A percentile compares a stretch with the other conserved stretches of the same genome.
Evolutionary conservation across 1,140 invertebrate species (phyloP).

Genomic region (Drosophila arawakana): DNA sequence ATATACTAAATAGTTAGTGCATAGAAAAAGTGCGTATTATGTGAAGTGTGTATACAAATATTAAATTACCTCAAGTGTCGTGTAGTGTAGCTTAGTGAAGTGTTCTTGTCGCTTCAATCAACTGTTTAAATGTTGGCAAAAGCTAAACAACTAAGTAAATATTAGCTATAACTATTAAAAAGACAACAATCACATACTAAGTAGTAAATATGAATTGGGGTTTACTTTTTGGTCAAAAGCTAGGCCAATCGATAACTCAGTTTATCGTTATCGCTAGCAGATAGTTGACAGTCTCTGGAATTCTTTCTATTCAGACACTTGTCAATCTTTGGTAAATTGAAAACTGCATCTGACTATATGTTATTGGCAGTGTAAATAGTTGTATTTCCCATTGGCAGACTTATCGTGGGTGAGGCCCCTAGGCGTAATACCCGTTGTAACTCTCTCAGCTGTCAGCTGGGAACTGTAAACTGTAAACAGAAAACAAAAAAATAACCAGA

Average conservation of each 20-base stretch:
- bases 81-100: too few relatives aligned
- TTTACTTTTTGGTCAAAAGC: background rate
- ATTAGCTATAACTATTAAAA: too few relatives aligned
- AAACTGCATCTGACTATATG: background rate
- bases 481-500: too few relatives aligned
- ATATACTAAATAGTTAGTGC: background rate
- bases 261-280: conserved; percentile 1
- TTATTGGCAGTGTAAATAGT: conserved; percentile 32
- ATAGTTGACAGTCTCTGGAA: conserved; percentile 11
- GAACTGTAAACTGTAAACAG: conserved; percentile 15
- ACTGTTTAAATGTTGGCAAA: too few relatives aligned
- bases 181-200: too few relatives aligned
- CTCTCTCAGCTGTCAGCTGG: conserved; percentile 44
- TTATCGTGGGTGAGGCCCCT: conserved; percentile 34
- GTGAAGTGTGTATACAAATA: too few relatives aligned
- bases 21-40: too few relatives aligned
- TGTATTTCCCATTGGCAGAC: background rate
- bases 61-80: too few relatives aligned
- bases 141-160: too few relatives aligned
- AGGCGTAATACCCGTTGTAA: conserved; percentile 31
- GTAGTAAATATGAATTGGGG: too few relatives aligned
- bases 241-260: background rate
- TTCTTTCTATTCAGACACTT: conserved; percentile 28
- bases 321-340: background rate
- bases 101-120: too few relatives aligned